Evolutionary conservation across 1,140 invertebrate species (phyloP), one percentile per base, ranked within the genome.

Genomic region (Papilio glaucus): DNA sequence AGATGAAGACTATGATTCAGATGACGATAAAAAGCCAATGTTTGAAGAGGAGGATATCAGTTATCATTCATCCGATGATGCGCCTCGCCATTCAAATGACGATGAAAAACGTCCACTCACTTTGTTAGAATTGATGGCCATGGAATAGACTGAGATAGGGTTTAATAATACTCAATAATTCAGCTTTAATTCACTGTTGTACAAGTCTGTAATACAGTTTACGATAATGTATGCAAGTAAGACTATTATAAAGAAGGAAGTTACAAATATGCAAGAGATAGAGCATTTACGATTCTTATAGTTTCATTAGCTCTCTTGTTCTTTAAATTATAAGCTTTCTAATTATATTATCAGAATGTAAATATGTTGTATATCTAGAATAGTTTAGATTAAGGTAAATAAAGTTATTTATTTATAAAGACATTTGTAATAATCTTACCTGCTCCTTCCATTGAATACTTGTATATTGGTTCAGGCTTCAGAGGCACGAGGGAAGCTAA

Each of bases 401-500:
- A 76, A 83, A 79, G 77, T 81, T 83, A 84, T 88, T 77, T 86
- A 79, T 83, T 79, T 77, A 53, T 78, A 42, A 76, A 78, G 42
- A 73, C 67, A 75, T 75, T 77, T 74, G n/a, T 69, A 73, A 74
- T 75, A 77, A 76, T 70, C 95, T 95, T 93, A 97, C 97, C 96
- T 81, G 96, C 96, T 71, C 96, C 96, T 87, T 97, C 97, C 82
- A 95, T 95, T 8, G 96, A 94, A 85, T 97, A 98, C 91, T 98
- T 98, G 87, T 97, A 98, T 74, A 96, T 95, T 5, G 97, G 96
- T 81, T 96, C 96, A 0, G 97, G 95, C 86, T 95, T 95, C 9
- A 95, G 89, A 18, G 99, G 99, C 72, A 99, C 95, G 41, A 99
- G 94, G 38, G 95, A 93, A n/a, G 95, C 95, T 91, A 99, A 99